Evolutionary conservation across 2,888 invertebrate genomes (phyloP).

Genomic region (Elysia crispata): DNA sequence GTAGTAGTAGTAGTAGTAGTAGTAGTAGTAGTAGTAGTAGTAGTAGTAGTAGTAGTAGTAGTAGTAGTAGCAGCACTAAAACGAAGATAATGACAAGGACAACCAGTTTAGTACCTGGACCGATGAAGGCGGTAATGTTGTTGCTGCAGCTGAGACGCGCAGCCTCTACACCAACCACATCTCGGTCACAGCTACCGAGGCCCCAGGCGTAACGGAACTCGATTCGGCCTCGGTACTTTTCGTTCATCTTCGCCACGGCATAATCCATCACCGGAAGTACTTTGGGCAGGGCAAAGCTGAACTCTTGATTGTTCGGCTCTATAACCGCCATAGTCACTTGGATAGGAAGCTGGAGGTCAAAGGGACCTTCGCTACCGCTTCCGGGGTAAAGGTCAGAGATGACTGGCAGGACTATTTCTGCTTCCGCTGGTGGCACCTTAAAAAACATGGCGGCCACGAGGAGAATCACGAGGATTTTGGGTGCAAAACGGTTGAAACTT

Average conservation of each 20-base stretch:
- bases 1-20: constrained; percentile 4
- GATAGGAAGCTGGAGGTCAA: constrained; percentile 2
- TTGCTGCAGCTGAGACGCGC: constrained; percentile 31
- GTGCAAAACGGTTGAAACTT: no score
- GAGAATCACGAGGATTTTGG: no score
- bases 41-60: constrained; percentile 9
- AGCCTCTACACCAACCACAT: constrained; percentile 16
- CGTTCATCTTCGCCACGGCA: constrained; percentile 6
- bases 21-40: constrained; percentile 9
- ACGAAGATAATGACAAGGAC: no score
- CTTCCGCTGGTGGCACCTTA: no score
- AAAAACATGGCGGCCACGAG: no score
- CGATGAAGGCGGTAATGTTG: constrained; percentile 41
- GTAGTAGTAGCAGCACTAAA: neutral
- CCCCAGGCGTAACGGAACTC: neutral
- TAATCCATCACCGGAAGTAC: constrained; percentile 29
- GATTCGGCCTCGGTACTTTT: constrained; percentile 9
- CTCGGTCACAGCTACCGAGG: constrained; percentile 6
- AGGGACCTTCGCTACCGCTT: no score
- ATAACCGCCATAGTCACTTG: constrained; percentile 19
- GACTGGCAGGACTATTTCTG: no score
- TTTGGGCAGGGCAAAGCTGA: neutral
- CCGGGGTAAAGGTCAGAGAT: no score
- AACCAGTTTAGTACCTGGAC: constrained; percentile 23
- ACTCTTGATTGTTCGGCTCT: neutral